phyloP scores from a whole-genome alignment of 92 coral and sea anemone genomes.

The Phenganax subtilis region DNA sequence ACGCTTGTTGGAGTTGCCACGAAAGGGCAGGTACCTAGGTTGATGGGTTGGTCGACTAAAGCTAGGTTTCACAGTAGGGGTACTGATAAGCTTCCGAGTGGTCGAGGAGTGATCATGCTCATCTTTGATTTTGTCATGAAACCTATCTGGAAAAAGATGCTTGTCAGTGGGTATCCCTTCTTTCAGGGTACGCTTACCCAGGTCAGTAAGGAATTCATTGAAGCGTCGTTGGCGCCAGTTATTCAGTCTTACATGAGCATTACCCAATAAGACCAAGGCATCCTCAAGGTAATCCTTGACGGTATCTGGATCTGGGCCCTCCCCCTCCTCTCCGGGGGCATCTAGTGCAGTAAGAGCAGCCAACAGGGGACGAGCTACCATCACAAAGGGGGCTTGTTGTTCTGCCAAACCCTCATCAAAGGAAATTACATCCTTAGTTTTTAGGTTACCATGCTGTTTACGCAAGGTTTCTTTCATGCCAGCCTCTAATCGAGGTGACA shows the following conservation, averaged over 20 bases:
- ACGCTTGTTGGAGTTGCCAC: too few species aligned
- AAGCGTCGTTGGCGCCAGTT: constrained; percentile 60
- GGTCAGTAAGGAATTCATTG: constrained; percentile 23
- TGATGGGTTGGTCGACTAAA: too few species aligned
- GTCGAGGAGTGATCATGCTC: too few species aligned
- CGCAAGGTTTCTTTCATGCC: constrained; percentile 54
- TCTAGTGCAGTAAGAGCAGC: constrained; percentile 52
- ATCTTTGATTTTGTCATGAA: too few species aligned
- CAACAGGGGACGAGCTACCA: constrained; percentile 49
- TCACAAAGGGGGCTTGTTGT: constrained; percentile 48
- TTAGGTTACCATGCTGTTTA: constrained; percentile 42
- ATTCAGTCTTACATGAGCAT: constrained; percentile 50
- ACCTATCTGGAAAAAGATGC: too few species aligned
- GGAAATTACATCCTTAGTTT: constrained; percentile 48
- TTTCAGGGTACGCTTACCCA: background rate
- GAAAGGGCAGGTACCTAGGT: too few species aligned
- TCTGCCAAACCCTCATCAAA: constrained; percentile 50
- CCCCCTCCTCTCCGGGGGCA: constrained; percentile 25
- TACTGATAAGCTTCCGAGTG: too few species aligned
- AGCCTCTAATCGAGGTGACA: constrained; percentile 45
- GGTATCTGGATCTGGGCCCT: constrained; percentile 36
- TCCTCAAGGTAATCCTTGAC: constrained; percentile 47
- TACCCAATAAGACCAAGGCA: constrained; percentile 49
- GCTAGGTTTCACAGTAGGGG: too few species aligned
- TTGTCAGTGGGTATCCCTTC: too few species aligned